Evolutionary conservation across 2,888 invertebrate species (phyloP), one percentile per base, ranked within the genome.

Genomic region (Neoascia interrupta): DNA sequence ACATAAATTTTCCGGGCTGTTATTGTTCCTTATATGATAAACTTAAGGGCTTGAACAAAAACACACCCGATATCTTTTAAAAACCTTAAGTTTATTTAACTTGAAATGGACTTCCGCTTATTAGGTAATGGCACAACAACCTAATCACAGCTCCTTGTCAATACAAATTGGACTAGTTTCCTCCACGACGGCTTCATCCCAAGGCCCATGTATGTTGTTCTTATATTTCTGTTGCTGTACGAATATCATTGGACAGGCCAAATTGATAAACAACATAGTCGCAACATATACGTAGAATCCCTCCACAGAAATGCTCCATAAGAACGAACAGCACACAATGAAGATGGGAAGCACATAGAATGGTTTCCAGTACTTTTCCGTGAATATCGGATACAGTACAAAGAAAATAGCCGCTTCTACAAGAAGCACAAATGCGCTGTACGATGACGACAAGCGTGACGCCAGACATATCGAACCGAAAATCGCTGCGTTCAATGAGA

Each of bases 401-500:
- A 99, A 99, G 79, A 95, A 91, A 84, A 95, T 92, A 0, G 97
- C 95, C 0, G 98, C 94, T 68, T 96, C 92, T 0, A 97, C 95
- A n/a, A 99, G 91, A 16, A 98, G 89, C 1, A 96, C 93, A 85
- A 97, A 97, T 0, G 97, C 97, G 84, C 97, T 95, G 81, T 93
- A 92, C 0, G 96, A 93, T 0, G 95, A 94, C 0, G 95, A 92
- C 11, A 99, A 88, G 81, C 99, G 91, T 0, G 99, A 99, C 0
- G 98, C 96, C 74, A 99, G 89, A 89, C 98, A 99, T 1, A 99
- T 94, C 0, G 98, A 96, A 0, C 96, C 97, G 88, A 99, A 98
- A 54, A 99, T 93, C 0, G 97, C 98, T 0, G 97, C 96, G 88
- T 97, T 99, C 68, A 98, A 91, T 0, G 98, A 98, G 37, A 99